phyloP scores from a whole-genome alignment of 2,888 invertebrate genomes.

The Oscheius onirici region DNA sequence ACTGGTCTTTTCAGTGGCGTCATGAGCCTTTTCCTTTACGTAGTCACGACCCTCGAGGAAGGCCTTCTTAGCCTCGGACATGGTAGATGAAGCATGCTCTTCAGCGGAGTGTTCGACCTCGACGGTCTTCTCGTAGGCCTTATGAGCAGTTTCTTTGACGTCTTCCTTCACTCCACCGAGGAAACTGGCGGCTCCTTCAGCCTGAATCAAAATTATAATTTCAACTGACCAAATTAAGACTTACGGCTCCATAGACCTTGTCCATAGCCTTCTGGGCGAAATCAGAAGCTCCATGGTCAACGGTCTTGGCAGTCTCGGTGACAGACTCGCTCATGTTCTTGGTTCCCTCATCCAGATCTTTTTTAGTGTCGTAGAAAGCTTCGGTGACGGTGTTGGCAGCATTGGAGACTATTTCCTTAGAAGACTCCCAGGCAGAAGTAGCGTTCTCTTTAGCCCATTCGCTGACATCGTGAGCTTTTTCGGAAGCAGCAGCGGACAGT shows the following conservation, averaged over 20 bases:
- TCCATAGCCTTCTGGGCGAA: slow-evolving; percentile 6
- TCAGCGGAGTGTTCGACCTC: slow-evolving; percentile 1
- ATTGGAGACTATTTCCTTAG: background rate
- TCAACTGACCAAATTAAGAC: background rate
- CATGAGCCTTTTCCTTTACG: slow-evolving; percentile 21
- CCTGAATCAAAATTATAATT: background rate
- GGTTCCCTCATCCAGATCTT: background rate
- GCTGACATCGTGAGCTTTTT: slow-evolving; percentile 1
- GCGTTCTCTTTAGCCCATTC: slow-evolving; percentile 13
- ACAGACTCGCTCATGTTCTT: background rate
- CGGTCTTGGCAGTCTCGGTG: background rate
- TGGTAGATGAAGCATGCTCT: slow-evolving; percentile 15
- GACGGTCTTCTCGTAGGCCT: background rate
- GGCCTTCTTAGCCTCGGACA: slow-evolving; percentile 36
- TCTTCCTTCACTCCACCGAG: no score
- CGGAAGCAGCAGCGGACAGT: background rate
- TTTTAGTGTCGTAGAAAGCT: slow-evolving; percentile 2
- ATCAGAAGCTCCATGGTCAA: background rate
- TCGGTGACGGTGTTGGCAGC: background rate
- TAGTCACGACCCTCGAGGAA: slow-evolving; percentile 33
- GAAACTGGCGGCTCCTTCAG: no score
- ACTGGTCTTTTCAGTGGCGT: slow-evolving; percentile 9
- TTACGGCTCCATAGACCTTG: background rate
- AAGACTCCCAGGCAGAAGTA: background rate
- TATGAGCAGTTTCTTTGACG: background rate